Base-by-base conservation (phyloP, 2,113 vertebrate genomes). In the Atrichornis clamosus region DNA sequence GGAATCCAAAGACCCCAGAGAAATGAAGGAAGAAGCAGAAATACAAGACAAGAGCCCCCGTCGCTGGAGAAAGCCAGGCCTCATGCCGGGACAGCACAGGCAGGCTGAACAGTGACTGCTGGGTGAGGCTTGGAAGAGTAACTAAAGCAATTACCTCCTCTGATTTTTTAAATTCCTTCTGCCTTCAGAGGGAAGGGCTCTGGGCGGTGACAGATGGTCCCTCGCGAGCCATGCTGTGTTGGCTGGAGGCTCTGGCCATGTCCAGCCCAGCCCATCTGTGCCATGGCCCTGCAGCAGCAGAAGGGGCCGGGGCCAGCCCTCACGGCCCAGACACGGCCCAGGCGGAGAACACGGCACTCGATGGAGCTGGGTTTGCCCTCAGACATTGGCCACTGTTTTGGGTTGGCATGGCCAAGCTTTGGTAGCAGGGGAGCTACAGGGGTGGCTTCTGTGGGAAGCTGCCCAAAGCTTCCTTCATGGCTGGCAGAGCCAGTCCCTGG, bases 161-260 rank as follows among this genome's bases (percentile, higher is more conserved):
- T 32, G 60, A 78, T 55, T 69, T 72, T 39, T 41, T 2, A 46
- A 74, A 88, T 37, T 58, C 84, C 68, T 72, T 24, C 86, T 52
- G 76, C 2, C 4, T 79, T 50, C 27, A 44, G 74, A 82, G 82
- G 21, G 33, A 42, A 82, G 49, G 49, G 47, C 84, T 93, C 39
- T 76, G 77, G 80, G 91, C 88, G 86, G 75, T 42, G 83, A 83
- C 96, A 97, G 94, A 95, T 95, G 95, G 94, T 70, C 90, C 85
- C 92, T 78, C 2, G 4, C 10, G 58, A 83, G 85, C 17, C 90
- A 39, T 3, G 42, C 93, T 74, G 96, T 0, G 60, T 8, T 3
- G 2, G 44, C 47, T 52, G 2, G 35, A 93, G 82, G 16, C 52
- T 59, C 5, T 72, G 87, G 69, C 67, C 7, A 2, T 59, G 90